Evolutionary conservation across 2,113 vertebrate genomes (phyloP).

Genomic region (Pterocles orientalis): DNA sequence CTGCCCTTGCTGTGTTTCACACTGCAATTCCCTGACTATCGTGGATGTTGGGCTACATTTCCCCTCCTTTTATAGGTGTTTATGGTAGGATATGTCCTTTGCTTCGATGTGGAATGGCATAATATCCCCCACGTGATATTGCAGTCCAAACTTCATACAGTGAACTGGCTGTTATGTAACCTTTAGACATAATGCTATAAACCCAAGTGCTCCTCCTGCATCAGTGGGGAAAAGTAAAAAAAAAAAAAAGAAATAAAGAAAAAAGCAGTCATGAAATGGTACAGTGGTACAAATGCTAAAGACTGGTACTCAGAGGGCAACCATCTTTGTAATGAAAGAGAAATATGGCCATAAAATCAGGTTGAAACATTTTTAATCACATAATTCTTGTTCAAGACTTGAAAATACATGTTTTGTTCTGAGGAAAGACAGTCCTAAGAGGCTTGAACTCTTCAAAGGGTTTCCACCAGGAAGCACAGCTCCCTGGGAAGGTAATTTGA

Average conservation of each 20-base stretch:
- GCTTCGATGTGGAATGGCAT: neutral
- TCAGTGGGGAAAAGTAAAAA: neutral
- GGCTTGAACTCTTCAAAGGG: neutral
- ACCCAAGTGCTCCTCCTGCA: neutral
- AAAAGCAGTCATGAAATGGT: neutral
- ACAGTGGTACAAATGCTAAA: neutral
- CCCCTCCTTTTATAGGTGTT: neutral
- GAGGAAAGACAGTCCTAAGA: neutral
- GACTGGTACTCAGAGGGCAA: neutral
- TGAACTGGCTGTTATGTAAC: neutral
- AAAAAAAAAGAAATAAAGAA: too few species aligned
- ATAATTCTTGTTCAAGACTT: neutral
- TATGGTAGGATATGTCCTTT: neutral
- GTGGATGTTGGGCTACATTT: neutral
- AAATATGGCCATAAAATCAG: neutral
- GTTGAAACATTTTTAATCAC: neutral
- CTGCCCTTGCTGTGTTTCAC: neutral
- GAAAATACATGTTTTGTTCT: neutral
- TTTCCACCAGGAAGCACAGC: neutral
- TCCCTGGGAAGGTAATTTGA: constrained; percentile 8
- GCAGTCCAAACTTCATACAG: neutral
- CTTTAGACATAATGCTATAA: neutral
- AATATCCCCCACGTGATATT: neutral
- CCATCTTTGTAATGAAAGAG: neutral
- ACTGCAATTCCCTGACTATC: neutral